Percentiles rank a stretch among this genome's conserved stretches.
Evolutionary conservation across 2,888 invertebrate genomes (phyloP).

Genomic region (Orthonevra nobilis): DNA sequence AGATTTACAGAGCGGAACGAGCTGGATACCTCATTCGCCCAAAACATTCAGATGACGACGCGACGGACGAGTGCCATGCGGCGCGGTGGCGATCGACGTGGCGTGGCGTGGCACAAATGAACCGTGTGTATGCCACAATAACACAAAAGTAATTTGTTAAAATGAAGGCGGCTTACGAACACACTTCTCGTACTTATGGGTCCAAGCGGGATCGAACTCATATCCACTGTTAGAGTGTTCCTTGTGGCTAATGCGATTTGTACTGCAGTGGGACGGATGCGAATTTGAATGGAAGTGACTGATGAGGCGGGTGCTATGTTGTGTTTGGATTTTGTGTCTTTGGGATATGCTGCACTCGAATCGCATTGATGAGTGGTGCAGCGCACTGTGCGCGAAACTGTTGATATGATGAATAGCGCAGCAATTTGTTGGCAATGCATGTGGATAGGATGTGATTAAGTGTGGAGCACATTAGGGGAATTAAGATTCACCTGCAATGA

Average conservation of each 20-base stretch:
- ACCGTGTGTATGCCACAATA: slow-evolving; percentile 68
- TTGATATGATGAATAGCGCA: slow-evolving; percentile 67
- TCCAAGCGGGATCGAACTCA: slow-evolving; percentile 52
- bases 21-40: too few species aligned
- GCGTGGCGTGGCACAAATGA: slow-evolving; percentile 61
- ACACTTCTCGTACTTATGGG: slow-evolving; percentile 50
- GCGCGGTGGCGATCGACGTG: slow-evolving; percentile 1
- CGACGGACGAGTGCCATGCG: slow-evolving; percentile 20
- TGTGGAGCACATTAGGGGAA: slow-evolving; percentile 70
- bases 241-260: slow-evolving; percentile 54
- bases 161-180: slow-evolving; percentile 68
- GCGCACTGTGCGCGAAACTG: slow-evolving; percentile 36
- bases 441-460: slow-evolving; percentile 67
- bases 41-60: background rate
- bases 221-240: slow-evolving; percentile 30
- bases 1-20: slow-evolving; percentile 68
- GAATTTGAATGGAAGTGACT: slow-evolving; percentile 62
- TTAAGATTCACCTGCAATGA: slow-evolving; percentile 68
- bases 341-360: slow-evolving; percentile 35
- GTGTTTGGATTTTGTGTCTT: slow-evolving; percentile 44
- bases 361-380: slow-evolving; percentile 31
- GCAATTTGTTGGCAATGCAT: slow-evolving; percentile 50
- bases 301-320: slow-evolving; percentile 60
- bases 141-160: slow-evolving; percentile 70
- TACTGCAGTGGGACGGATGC: slow-evolving; percentile 4